Evolutionary conservation across 2,797 vertebrate genomes (phyloP).

Genomic region (Myoxocephalus aenaeus): DNA sequence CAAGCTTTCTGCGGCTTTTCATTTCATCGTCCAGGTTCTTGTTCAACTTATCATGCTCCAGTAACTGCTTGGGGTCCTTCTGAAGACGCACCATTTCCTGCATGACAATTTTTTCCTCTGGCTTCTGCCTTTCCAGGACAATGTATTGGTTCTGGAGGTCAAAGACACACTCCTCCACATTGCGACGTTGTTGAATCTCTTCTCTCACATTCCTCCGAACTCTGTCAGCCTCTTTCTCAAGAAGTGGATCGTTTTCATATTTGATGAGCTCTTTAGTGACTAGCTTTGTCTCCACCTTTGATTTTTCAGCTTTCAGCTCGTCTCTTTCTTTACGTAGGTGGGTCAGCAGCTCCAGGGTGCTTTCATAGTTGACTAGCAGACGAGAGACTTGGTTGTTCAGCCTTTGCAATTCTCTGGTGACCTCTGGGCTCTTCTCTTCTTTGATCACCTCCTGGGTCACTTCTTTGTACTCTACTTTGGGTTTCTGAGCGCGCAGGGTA

Average conservation of each 20-base stretch:
- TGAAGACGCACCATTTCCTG: slow-evolving; percentile 89
- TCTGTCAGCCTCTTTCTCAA: slow-evolving; percentile 92
- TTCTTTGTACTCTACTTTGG: slow-evolving; percentile 92
- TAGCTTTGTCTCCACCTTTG: slow-evolving; percentile 91
- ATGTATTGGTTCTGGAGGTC: slow-evolving; percentile 92
- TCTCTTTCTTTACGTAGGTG: slow-evolving; percentile 90
- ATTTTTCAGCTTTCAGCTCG: slow-evolving; percentile 88
- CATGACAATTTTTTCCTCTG: slow-evolving; percentile 90
- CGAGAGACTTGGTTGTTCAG: slow-evolving; percentile 89
- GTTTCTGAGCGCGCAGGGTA: slow-evolving; percentile 87
- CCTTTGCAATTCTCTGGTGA: slow-evolving; percentile 89
- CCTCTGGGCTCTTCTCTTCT: slow-evolving; percentile 92
- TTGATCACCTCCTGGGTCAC: slow-evolving; percentile 91
- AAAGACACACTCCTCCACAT: slow-evolving; percentile 87
- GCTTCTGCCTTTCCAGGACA: slow-evolving; percentile 90
- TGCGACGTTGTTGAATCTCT: slow-evolving; percentile 87
- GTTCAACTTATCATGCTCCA: slow-evolving; percentile 88
- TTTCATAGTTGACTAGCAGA: slow-evolving; percentile 84
- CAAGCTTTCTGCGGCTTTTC: slow-evolving; percentile 86
- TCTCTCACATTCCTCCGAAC: slow-evolving; percentile 88
- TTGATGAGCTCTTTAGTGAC: slow-evolving; percentile 91
- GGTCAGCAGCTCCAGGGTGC: slow-evolving; percentile 85
- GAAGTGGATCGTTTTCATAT: slow-evolving; percentile 92
- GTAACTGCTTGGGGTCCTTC: slow-evolving; percentile 90
- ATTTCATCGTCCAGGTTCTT: slow-evolving; percentile 88